Conservation (phyloP, 2,113 vertebrate genomes). For the Colistium nudipinnis region DNA sequence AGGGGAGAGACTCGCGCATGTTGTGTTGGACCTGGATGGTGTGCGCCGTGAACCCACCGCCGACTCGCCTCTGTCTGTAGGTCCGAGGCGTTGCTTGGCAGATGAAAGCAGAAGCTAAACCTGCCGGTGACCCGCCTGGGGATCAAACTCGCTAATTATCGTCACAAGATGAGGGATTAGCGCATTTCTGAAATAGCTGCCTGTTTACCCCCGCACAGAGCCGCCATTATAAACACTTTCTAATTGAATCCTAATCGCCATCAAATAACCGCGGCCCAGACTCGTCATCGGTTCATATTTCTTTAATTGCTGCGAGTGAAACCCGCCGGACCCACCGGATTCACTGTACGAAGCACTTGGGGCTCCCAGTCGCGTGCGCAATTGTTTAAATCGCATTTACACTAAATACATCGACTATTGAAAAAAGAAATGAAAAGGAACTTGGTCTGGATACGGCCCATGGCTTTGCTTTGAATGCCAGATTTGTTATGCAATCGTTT, state of each 20-base stretch:
- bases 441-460: not conserved
- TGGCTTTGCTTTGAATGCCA: not conserved
- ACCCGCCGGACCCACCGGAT: slow-evolving; percentile 64
- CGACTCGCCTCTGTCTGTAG: slow-evolving; percentile 54
- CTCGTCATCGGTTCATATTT: slow-evolving; percentile 91
- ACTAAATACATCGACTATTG: not conserved
- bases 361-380: slow-evolving; percentile 14
- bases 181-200: slow-evolving; percentile 99
- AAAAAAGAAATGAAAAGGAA: no score
- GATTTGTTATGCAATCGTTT: not conserved
- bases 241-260: slow-evolving; percentile 99
- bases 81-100: slow-evolving; percentile 68
- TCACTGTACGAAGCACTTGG: slow-evolving; percentile 45
- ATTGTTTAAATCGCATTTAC: slow-evolving; percentile 35
- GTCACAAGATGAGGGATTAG: slow-evolving; percentile 99
- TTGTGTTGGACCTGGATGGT: slow-evolving; percentile 22
- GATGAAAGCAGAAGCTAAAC: slow-evolving; percentile 85
- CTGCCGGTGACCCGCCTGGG: slow-evolving; percentile 83
- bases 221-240: slow-evolving; percentile 94
- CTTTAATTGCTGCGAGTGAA: slow-evolving; percentile 86
- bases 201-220: slow-evolving; percentile 92
- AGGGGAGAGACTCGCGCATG: slow-evolving; percentile 9
- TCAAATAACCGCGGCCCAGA: slow-evolving; percentile 91
- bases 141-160: slow-evolving; percentile 91
- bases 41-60: slow-evolving; percentile 27